Conservation (phyloP, 2,888 invertebrate genomes). For the Cerceris rybyensis region DNA sequence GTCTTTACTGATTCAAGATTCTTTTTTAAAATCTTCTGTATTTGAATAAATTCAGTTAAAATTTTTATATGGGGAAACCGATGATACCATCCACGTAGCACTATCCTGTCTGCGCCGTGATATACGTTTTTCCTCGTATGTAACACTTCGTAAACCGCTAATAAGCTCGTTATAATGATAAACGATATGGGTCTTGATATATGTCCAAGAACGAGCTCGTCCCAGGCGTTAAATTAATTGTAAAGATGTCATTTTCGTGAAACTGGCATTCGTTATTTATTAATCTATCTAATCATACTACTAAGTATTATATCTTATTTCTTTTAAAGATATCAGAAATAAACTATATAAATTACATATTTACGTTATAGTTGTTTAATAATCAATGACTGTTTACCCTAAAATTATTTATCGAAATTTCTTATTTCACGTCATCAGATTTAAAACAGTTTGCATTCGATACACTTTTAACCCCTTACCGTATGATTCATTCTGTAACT, state of each 20-base stretch:
- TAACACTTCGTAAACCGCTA: constrained; percentile 56
- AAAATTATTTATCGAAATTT: no score
- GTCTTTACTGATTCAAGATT: no score
- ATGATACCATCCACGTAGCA: neutral
- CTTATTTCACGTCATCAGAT: no score
- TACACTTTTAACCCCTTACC: no score
- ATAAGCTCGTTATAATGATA: constrained; percentile 69
- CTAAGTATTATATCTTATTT: neutral
- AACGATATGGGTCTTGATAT: constrained; percentile 52
- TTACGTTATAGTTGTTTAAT: no score
- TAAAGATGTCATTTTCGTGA: constrained; percentile 22
- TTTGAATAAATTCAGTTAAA: no score
- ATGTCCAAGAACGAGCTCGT: constrained; percentile 36
- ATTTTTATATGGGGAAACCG: no score
- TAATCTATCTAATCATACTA: constrained; percentile 24
- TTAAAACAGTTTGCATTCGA: no score
- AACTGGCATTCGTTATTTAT: constrained; percentile 10
- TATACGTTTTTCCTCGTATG: constrained; percentile 16
- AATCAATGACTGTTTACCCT: no score
- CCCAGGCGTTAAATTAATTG: constrained; percentile 32
- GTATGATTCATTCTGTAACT: no score
- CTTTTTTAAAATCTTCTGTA: no score
- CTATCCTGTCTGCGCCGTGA: neutral
- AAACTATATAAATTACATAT: no score
- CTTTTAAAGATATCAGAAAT: neutral